Conservation (phyloP, 2,888 invertebrate genomes). For the Augochlorella aurata region DNA sequence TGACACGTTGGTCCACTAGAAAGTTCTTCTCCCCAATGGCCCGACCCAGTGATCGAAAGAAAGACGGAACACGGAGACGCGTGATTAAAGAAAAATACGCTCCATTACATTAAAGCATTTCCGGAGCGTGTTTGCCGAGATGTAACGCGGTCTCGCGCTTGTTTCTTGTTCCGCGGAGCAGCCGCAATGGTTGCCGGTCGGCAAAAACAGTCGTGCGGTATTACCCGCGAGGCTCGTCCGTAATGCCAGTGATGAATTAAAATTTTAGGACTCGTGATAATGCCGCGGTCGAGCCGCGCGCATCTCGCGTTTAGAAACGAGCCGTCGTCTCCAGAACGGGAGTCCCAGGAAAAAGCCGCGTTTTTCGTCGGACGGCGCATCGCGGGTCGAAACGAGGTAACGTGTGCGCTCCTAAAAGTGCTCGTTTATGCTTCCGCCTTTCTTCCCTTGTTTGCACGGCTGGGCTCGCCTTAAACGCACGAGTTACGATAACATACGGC, state of each 20-base stretch:
- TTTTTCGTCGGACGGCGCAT: neutral
- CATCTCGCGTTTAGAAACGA: constrained; percentile 10
- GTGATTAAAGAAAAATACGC: constrained; percentile 21
- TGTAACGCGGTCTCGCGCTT: constrained; percentile 6
- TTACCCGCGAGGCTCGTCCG: constrained; percentile 3
- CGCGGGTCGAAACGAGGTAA: constrained; percentile 5
- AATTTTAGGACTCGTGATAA: constrained; percentile 36
- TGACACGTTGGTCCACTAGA: neutral
- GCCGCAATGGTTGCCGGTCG: neutral
- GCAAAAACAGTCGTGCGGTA: constrained; percentile 18
- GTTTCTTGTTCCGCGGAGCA: constrained; percentile 17
- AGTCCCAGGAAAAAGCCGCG: neutral
- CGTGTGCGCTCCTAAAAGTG: constrained; percentile 17
- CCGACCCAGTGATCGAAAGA: neutral
- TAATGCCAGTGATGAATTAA: constrained; percentile 28
- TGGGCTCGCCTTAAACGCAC: neutral
- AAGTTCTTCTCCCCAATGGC: neutral
- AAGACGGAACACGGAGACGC: neutral
- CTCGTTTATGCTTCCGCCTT: constrained; percentile 10
- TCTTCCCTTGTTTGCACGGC: neutral
- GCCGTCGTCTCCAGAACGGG: neutral
- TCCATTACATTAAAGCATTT: constrained; percentile 27
- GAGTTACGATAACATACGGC: constrained; percentile 4
- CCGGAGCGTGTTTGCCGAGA: constrained; percentile 12
- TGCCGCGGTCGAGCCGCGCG: neutral